Percentiles rank a stretch among this genome's conserved stretches.
Evolutionary conservation across 2,797 vertebrate genomes (phyloP).

Genomic region (Clarias platycephalus): DNA sequence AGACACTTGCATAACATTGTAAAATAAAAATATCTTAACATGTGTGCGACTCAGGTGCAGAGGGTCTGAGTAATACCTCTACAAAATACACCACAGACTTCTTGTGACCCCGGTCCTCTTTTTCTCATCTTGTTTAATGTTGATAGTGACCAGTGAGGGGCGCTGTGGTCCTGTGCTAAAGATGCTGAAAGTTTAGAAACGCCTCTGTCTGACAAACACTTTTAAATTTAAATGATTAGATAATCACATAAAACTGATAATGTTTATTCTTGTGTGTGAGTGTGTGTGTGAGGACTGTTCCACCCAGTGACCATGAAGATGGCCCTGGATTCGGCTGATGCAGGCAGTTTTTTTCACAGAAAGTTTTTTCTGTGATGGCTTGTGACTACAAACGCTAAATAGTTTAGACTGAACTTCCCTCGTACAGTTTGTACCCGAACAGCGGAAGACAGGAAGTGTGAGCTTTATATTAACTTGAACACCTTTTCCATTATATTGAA

Average conservation of each 20-base stretch:
- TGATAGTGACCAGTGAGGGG: neutral
- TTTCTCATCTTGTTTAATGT: neutral
- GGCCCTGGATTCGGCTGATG: no score
- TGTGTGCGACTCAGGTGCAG: neutral
- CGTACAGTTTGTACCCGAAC: no score
- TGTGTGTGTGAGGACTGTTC: no score
- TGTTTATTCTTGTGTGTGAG: neutral
- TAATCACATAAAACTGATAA: neutral
- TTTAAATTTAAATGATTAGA: neutral
- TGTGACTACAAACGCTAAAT: no score
- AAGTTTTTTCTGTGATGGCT: no score
- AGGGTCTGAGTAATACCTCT: slow-evolving; percentile 8
- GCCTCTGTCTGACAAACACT: neutral
- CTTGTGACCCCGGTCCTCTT: neutral
- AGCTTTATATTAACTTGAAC: no score
- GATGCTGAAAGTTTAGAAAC: neutral
- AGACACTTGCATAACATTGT: neutral
- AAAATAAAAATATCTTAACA: neutral
- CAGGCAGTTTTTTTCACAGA: no score
- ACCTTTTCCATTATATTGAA: no score
- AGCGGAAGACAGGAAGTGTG: no score
- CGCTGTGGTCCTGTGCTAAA: slow-evolving; percentile 20
- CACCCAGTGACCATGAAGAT: no score
- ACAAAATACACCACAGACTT: neutral
- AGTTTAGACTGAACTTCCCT: no score